Percentiles rank a stretch among this genome's conserved stretches.
Evolutionary conservation across 2,888 invertebrate species (phyloP).

Genomic region (Parnassius smintheus): DNA sequence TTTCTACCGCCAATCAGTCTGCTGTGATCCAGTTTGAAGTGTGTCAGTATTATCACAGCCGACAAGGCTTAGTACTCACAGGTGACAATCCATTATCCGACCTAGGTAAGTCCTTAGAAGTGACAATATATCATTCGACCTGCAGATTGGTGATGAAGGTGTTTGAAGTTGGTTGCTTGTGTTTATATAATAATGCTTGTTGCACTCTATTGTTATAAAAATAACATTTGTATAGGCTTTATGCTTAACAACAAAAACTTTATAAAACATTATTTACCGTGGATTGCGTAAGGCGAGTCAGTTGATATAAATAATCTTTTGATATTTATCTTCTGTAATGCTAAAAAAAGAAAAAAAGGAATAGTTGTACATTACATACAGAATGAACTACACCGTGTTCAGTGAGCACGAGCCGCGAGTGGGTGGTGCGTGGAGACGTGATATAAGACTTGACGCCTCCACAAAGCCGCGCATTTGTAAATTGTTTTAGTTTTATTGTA

Average conservation of each 20-base stretch:
- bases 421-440: constrained; percentile 17
- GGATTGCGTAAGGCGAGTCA: neutral
- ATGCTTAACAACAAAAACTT: neutral
- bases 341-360: neutral
- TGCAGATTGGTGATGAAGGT: too few species aligned
- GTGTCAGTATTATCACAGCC: too few species aligned
- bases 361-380: neutral
- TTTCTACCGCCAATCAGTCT: too few species aligned
- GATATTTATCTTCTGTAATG: neutral
- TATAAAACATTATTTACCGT: neutral
- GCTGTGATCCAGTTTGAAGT: too few species aligned
- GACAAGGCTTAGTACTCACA: too few species aligned
- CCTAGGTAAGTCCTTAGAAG: too few species aligned
- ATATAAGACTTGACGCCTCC: constrained; percentile 14
- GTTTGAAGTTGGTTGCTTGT: too few species aligned
- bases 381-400: neutral
- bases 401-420: constrained; percentile 9
- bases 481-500: constrained; percentile 16
- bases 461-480: constrained; percentile 6
- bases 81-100: too few species aligned
- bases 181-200: too few species aligned
- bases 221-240: neutral
- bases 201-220: too few species aligned
- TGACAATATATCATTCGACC: too few species aligned
- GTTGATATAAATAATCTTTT: neutral